phyloP scores from a whole-genome alignment of 2,113 vertebrate species.

The Oncorhynchus mykiss region DNA sequence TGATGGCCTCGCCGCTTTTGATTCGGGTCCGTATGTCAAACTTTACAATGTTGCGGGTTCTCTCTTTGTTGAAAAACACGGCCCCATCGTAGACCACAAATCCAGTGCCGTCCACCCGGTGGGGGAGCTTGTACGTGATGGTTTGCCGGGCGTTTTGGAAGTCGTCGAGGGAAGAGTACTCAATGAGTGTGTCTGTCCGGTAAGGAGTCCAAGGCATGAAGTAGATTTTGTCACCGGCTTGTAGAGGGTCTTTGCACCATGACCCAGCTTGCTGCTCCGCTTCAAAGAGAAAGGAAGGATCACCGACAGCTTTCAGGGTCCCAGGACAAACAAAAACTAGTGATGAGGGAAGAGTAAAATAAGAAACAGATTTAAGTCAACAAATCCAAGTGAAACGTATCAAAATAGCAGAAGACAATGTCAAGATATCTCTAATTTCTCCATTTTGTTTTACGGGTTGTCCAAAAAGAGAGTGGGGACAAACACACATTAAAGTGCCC shows the following conservation, averaged over 20 bases:
- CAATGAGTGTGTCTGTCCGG: slow-evolving; percentile 95
- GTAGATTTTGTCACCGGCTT: slow-evolving; percentile 98
- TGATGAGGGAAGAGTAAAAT: slow-evolving; percentile 85
- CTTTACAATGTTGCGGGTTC: slow-evolving; percentile 98
- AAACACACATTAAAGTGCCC: slow-evolving; percentile 67
- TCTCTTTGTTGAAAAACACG: slow-evolving; percentile 99
- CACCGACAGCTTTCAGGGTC: slow-evolving; percentile 97
- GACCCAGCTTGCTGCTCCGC: slow-evolving; percentile 98
- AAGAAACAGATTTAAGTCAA: slow-evolving; percentile 68
- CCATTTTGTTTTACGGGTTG: slow-evolving; percentile 67
- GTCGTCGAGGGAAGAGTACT: slow-evolving; percentile 94
- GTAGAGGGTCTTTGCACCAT: slow-evolving; percentile 99
- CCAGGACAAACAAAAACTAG: slow-evolving; percentile 99
- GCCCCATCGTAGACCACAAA: slow-evolving; percentile 98
- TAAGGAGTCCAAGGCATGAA: slow-evolving; percentile 99
- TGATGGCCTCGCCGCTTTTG: slow-evolving; percentile 98
- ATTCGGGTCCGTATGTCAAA: slow-evolving; percentile 98
- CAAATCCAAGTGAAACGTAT: slow-evolving; percentile 35
- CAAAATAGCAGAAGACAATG: slow-evolving; percentile 18
- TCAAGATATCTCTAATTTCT: slow-evolving; percentile 45
- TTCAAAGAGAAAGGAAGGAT: slow-evolving; percentile 95
- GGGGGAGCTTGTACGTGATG: slow-evolving; percentile 95
- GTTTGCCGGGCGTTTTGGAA: slow-evolving; percentile 93
- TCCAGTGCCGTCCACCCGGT: slow-evolving; percentile 96
- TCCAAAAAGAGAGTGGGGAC: slow-evolving; percentile 66